Base-by-base conservation (phyloP, 2,113 vertebrate species). In the Bungarus multicinctus region DNA sequence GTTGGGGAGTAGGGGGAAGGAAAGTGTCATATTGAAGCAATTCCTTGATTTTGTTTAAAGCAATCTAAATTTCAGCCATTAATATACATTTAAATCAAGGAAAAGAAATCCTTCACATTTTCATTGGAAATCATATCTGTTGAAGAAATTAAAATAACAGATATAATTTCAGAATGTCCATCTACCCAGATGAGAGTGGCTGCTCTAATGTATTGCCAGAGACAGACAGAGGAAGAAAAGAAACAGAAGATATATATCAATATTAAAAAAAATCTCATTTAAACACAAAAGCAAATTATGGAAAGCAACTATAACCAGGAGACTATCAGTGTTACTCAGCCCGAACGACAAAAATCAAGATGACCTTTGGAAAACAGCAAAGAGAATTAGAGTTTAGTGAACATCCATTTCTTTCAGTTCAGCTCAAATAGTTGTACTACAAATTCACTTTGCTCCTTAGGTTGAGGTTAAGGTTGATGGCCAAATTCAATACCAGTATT, bases 21-120 rank as follows among this genome's bases (percentile, higher is more conserved):
- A 93, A 47, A 94, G 94, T 95, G 93, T 95, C 95, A 74, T 25
- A 87, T 53, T 64, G 9, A 52, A 18, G 27, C 50, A 45, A 89
- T 64, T 85, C 89, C 39, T 52, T 87, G n/a, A 74, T 81, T 81
- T 81, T 39, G 18, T 39, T 39, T 39, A 39, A 81, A 81, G 69
- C 69, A 39, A 39, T 81, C 57, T 39, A 69, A n/a, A 53, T 90
- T 87, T 64, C 47, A 90, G 34, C 23, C 18, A 87, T 54, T 60
- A 58, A 53, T 87, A 47, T 93, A 34, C 55, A 58, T 43, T 87
- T 58, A 87, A 47, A 5, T 16, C 34, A 34, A n/a, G 20, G 54
- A 58, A 50, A 27, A 10, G 54, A 50, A 85, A n/a, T 14, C 81
- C 39, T 81, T 87, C 54, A 57, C 18, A 54, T 43, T 91, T 85